These are phyloP conservation scores for Portevinia maculata DNA, from an alignment of 2,888 invertebrate genomes.

Conservation along the genomic window DNA sequence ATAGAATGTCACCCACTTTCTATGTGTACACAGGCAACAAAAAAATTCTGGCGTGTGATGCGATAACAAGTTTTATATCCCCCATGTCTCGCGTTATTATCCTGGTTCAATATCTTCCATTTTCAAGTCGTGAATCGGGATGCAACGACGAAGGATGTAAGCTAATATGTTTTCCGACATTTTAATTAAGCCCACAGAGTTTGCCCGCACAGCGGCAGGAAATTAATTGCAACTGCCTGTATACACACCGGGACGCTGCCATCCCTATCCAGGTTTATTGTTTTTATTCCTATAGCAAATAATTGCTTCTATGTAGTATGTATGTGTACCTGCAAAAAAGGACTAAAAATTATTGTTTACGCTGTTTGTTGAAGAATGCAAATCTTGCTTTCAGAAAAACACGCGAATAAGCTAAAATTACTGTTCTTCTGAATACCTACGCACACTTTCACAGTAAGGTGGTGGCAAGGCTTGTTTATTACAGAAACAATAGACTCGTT, in stretches of 20 bases:
- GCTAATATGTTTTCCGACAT: conserved; percentile 69
- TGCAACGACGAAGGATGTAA: conserved; percentile 54
- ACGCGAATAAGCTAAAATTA: conserved; percentile 30
- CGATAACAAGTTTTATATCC: conserved; percentile 42
- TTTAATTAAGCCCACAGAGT: conserved; percentile 70
- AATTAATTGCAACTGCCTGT: conserved; percentile 69
- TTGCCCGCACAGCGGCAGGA: conserved; percentile 42
- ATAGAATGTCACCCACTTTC: conserved; percentile 47
- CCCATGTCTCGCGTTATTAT: conserved; percentile 13
- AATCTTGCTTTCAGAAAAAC: conserved; percentile 36
- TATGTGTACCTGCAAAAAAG: conserved; percentile 23
- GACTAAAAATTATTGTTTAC: conserved; percentile 32
- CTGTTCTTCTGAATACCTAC: conserved; percentile 22
- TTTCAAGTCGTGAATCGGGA: conserved; percentile 44
- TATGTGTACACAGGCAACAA: not conserved
- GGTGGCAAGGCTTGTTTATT: conserved; percentile 35
- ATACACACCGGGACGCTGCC: conserved; percentile 47
- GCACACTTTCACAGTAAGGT: conserved; percentile 25
- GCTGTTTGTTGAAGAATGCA: conserved; percentile 46
- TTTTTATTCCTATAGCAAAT: conserved; percentile 40
- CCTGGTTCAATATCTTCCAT: conserved; percentile 39
- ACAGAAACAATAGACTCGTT: conserved; percentile 7
- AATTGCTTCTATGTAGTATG: conserved; percentile 16
- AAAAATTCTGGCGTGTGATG: conserved; percentile 44
- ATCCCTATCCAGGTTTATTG: conserved; percentile 59